A percentile compares a stretch with the other conserved stretches of the same genome.
Conservation (phyloP, 2,888 invertebrate species). For the Sepioteuthis lessoniana region DNA sequence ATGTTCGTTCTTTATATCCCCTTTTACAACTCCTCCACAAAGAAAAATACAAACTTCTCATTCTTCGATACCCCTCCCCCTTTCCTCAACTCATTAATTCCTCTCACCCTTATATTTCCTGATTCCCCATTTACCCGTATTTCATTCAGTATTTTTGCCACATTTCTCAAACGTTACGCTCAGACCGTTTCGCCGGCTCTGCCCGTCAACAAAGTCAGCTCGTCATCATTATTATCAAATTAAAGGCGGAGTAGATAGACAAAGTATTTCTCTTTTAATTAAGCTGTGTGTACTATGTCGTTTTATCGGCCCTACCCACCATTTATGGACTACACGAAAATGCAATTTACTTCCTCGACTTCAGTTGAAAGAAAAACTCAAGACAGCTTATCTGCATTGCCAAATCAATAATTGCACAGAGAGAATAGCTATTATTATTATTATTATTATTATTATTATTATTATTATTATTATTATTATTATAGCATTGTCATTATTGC, state of each 20-base stretch:
- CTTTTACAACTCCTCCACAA: too few relatives aligned
- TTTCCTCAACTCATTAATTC: background rate
- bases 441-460: background rate
- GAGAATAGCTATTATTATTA: background rate
- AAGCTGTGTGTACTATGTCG: background rate
- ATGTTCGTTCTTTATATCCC: too few relatives aligned
- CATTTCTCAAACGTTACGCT: background rate
- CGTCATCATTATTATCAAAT: background rate
- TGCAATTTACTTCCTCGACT: background rate
- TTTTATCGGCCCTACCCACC: background rate
- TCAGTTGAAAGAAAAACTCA: constrained; percentile 20
- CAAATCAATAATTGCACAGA: background rate
- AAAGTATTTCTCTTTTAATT: background rate
- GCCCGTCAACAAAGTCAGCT: background rate
- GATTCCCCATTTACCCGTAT: background rate
- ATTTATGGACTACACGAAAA: constrained; percentile 33
- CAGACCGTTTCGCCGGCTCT: too few relatives aligned
- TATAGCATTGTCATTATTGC: too few relatives aligned
- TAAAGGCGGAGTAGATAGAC: background rate
- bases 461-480: too few relatives aligned
- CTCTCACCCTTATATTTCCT: background rate
- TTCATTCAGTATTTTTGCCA: background rate
- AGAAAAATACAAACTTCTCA: background rate
- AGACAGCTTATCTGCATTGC: background rate
- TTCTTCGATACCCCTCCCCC: background rate